Evolutionary conservation across 2,113 vertebrate species (phyloP).

Genomic region (Pongo abelii): DNA sequence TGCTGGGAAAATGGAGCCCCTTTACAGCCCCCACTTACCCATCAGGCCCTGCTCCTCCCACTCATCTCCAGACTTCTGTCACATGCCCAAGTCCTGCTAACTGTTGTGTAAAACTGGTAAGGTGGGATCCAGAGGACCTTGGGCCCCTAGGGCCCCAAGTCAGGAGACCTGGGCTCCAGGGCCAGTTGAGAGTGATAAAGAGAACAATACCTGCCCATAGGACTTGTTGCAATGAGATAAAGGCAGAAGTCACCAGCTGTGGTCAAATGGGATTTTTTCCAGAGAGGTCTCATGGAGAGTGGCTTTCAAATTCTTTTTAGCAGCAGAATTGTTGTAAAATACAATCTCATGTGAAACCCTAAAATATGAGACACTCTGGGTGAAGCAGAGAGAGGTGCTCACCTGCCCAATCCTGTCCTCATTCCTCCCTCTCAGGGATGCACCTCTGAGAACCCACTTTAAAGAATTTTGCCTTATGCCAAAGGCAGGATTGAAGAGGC

Average conservation of each 20-base stretch:
- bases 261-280: neutral
- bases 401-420: neutral
- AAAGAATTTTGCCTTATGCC: neutral
- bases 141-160: neutral
- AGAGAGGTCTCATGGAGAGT: neutral
- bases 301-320: neutral
- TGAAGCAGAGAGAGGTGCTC: neutral
- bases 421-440: neutral
- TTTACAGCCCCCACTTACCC: neutral
- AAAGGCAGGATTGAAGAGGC: neutral
- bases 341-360: neutral
- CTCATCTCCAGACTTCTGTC: neutral
- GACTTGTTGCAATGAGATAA: neutral
- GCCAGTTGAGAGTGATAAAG: neutral
- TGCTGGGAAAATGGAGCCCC: neutral
- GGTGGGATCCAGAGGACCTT: neutral
- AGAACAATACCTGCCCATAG: neutral
- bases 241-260: neutral
- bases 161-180: neutral
- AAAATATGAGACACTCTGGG: neutral
- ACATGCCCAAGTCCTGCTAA: neutral
- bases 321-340: neutral
- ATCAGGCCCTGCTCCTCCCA: neutral
- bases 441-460: neutral
- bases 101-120: neutral